Conservation (phyloP, 1,140 invertebrate species). For the Cyphomyrmex costatus region DNA sequence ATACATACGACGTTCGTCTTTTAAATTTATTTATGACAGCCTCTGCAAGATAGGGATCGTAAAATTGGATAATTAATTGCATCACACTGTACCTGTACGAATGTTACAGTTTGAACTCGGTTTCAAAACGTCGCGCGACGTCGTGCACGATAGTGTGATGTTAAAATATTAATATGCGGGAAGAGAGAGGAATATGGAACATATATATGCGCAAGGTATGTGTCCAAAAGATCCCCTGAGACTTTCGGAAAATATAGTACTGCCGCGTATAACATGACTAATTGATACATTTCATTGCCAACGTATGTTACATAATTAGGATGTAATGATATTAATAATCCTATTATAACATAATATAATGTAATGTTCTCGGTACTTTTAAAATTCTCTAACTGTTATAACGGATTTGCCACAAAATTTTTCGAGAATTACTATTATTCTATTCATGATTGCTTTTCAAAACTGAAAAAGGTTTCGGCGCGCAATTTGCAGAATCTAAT, state of each 20-base stretch:
- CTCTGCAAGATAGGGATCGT: background rate
- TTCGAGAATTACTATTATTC: too few relatives aligned
- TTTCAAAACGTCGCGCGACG: constrained; percentile 48
- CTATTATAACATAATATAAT: background rate
- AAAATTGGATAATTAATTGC: constrained; percentile 53
- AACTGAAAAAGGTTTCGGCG: too few relatives aligned
- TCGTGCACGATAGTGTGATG: constrained; percentile 30
- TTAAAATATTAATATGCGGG: constrained; percentile 47
- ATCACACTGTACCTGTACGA: constrained; percentile 25
- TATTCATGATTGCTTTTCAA: too few relatives aligned
- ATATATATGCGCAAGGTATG: background rate
- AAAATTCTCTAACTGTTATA: background rate
- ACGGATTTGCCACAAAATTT: background rate
- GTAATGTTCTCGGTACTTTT: background rate
- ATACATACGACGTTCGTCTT: constrained; percentile 7
- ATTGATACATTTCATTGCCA: constrained; percentile 23
- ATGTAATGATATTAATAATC: constrained; percentile 15
- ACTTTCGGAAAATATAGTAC: constrained; percentile 7
- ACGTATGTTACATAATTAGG: constrained; percentile 1
- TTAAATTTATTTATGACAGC: constrained; percentile 26
- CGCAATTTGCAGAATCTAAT: too few relatives aligned
- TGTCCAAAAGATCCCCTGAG: background rate
- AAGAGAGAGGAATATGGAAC: constrained; percentile 8
- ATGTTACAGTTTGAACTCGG: constrained; percentile 43
- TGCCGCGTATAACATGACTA: constrained; percentile 13